These are phyloP conservation scores for Cyprinodon diabolis DNA, from an alignment of 2,797 vertebrate species.

Conservation along the genomic window DNA sequence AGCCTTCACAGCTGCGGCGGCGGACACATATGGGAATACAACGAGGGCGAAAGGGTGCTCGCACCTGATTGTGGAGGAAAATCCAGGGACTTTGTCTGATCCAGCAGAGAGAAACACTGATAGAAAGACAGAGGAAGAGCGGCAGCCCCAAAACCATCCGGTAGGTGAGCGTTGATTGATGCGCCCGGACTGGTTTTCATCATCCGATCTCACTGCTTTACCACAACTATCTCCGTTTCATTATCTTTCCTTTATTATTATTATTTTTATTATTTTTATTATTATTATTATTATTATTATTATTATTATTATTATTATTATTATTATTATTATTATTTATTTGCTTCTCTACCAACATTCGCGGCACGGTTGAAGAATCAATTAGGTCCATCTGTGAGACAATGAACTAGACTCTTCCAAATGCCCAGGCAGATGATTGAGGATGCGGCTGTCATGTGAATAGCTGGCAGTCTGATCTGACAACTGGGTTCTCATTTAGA, in stretches of 20 bases:
- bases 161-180: slow-evolving; percentile 74
- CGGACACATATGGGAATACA: slow-evolving; percentile 79
- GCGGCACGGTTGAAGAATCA: slow-evolving; percentile 24
- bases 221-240: slow-evolving; percentile 38
- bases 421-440: slow-evolving; percentile 62
- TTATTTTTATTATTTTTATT: too few relatives aligned
- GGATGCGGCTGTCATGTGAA: slow-evolving; percentile 40
- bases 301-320: too few relatives aligned
- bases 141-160: slow-evolving; percentile 48
- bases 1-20: slow-evolving; percentile 62
- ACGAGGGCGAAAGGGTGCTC: slow-evolving; percentile 61
- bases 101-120: slow-evolving; percentile 32
- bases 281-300: too few relatives aligned
- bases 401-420: slow-evolving; percentile 44
- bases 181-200: slow-evolving; percentile 52
- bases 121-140: neutral
- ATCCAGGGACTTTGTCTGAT: slow-evolving; percentile 48
- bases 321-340: too few relatives aligned
- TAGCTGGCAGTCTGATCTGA: slow-evolving; percentile 33
- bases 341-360: neutral
- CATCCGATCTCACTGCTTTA: slow-evolving; percentile 23
- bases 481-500: slow-evolving; percentile 35
- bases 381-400: slow-evolving; percentile 36
- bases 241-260: neutral
- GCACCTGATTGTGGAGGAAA: slow-evolving; percentile 62